Evolutionary conservation across 2,888 invertebrate genomes (phyloP), one percentile per base, ranked within the genome.

Genomic region (Nymphalis urticae): DNA sequence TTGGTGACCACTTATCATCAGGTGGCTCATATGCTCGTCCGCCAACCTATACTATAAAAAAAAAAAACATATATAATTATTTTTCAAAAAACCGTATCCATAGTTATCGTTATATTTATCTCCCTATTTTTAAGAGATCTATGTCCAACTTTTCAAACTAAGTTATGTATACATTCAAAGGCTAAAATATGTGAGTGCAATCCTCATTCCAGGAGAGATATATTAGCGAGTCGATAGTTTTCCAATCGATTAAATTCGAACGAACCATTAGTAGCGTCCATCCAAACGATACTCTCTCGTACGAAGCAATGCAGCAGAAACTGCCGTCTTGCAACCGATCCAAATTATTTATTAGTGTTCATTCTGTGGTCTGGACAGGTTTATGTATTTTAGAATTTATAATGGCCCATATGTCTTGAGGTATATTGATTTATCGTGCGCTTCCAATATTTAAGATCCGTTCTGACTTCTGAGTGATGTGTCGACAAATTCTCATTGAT

Each of bases 261-360:
- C 47, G 50, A 50, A 42, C 48, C 60, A 62, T 62, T 66, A 61
- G 60, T 66, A 60, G 47, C 13, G 42, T 8, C 61, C 53, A 50
- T 48, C 21, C 61, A 62, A 59, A 58, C 64, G 66, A 68, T 61
- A 71, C 36, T 42, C 36, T 51, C 19, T 58, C n/a, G 42, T 19
- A 59, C 36, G 60, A 62, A 67, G 69, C 71, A 69, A 62, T 71
- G 72, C 73, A 73, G 75, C 69, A 75, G 75, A 71, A 82, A 83
- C 80, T 82, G 81, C 83, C 76, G 82, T 81, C 84, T 84, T 83
- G 72, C 70, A 68, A 68, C 61, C 56, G 69, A 79, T 81, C 82
- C 65, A 60, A 66, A 70, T 72, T 72, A 72, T 72, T 72, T 71
- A 71, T 71, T 70, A 72, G 67, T 62, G 62, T 65, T 70, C 70